Evolutionary conservation across 92 coral and sea anemone species (phyloP).

Genomic region (Phenganax stokvisi): DNA sequence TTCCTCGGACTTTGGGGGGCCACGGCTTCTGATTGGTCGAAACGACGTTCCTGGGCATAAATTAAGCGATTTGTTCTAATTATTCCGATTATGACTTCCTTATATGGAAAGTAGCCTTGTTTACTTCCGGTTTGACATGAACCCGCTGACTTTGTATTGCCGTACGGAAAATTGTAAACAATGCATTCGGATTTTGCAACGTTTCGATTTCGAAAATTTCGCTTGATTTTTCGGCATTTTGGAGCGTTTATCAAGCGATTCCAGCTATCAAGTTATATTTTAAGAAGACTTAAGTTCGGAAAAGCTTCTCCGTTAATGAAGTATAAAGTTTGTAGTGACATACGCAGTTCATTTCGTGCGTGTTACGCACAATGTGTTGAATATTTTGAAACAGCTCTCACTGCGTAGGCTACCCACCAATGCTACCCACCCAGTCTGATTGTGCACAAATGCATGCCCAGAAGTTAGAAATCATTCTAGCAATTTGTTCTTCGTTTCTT

Average conservation of each 20-base stretch:
- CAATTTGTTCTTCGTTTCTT: no score
- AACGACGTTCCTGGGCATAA: conserved; percentile 24
- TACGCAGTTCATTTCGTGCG: neutral
- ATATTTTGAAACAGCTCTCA: neutral
- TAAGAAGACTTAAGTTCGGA: no score
- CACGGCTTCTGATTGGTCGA: conserved; percentile 80
- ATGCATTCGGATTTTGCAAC: neutral
- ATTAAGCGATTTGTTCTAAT: conserved; percentile 8
- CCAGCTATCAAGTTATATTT: no score
- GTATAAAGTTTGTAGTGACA: neutral
- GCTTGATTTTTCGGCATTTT: neutral
- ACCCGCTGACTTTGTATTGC: conserved; percentile 31
- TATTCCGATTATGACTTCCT: conserved; percentile 14
- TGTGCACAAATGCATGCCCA: no score
- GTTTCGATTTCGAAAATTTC: neutral
- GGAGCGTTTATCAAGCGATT: neutral
- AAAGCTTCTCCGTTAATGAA: neutral
- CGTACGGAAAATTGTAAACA: conserved; percentile 29
- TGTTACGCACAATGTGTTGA: neutral
- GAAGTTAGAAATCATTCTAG: no score
- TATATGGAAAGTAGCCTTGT: conserved; percentile 4
- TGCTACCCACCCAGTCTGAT: no score
- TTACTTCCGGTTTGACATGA: conserved; percentile 19
- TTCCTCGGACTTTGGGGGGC: conserved; percentile 95
- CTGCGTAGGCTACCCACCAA: neutral